Evolutionary conservation across 2,888 invertebrate genomes (phyloP), one percentile per base, ranked within the genome.

Genomic region (Pseudococcus viburni): DNA sequence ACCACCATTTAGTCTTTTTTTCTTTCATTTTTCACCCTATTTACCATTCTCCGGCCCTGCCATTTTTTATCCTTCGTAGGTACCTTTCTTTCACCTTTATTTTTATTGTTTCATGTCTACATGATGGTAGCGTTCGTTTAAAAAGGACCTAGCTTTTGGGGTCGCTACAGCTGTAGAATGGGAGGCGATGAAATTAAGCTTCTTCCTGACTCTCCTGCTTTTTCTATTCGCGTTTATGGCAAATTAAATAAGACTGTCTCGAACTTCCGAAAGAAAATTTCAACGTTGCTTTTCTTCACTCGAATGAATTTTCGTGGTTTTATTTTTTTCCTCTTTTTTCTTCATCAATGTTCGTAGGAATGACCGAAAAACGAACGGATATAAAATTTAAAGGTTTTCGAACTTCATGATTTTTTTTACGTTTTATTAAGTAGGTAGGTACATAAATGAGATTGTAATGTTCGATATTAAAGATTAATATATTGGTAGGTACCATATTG

Each of bases 201-300:
- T 26, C 12, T 17, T 73, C 33, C 33, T 59, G 68, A 73, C 26
- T 33, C 68, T 33, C 26, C 12, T 12, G 12, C 59, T 64, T 73
- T 73, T 15, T 26, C 68, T 33, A 33, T 73, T 73, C 68, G 68
- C 68, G 68, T 73, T 73, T 73, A 73, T 73, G 15, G 68, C 68
- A 73, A 73, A 73, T 73, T 73, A 73, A 73, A 73, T 73, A 73
- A 73, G 26, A 12, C 68, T 33, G 68, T 73, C 68, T 73, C 26
- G 68, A 73, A 73, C 68, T 73, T 73, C 33, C 68, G 68, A 73
- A 73, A 73, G 33, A 73, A 73, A 73, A 73, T 73, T 73, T 73
- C 26, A 73, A 73, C 68, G n/a, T 15, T 33, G n/a, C 68, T 73
- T 73, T 73, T 73, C 33, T 12, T 33, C 33, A 12, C 68, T 73